Evolutionary conservation across 2,888 invertebrate genomes (phyloP).

Genomic region (Polyommatus iphigenia): DNA sequence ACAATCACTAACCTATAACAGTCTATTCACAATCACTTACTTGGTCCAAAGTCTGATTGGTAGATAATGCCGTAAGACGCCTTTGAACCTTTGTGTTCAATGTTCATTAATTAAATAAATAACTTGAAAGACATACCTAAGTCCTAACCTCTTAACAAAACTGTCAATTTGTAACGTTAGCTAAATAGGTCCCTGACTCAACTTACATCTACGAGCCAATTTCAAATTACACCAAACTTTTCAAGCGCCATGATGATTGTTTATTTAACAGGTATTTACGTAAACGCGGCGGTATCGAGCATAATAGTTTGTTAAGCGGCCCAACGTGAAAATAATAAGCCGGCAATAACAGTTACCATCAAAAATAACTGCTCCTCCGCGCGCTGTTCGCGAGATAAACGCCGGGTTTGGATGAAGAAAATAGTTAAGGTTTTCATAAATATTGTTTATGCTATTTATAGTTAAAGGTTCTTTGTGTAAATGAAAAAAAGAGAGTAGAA

Average conservation of each 20-base stretch:
- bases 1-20: no score
- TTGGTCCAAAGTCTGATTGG: no score
- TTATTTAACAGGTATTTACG: conserved; percentile 16
- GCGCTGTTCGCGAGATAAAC: background rate
- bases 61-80: no score
- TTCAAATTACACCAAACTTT: background rate
- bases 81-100: no score
- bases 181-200: background rate
- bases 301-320: conserved; percentile 76
- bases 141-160: no score
- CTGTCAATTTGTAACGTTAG: background rate
- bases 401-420: background rate
- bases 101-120: no score
- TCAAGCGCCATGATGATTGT: background rate
- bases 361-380: conserved; percentile 65
- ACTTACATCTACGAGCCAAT: background rate
- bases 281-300: conserved; percentile 14
- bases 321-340: conserved; percentile 66
- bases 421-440: conserved; percentile 1
- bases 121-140: no score
- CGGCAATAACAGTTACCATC: conserved; percentile 72
- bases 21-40: no score
- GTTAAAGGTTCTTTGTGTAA: background rate
- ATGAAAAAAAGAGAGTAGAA: background rate
- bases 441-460: background rate